Conservation (phyloP, 2,797 vertebrate genomes). For the Sebastes minor region DNA sequence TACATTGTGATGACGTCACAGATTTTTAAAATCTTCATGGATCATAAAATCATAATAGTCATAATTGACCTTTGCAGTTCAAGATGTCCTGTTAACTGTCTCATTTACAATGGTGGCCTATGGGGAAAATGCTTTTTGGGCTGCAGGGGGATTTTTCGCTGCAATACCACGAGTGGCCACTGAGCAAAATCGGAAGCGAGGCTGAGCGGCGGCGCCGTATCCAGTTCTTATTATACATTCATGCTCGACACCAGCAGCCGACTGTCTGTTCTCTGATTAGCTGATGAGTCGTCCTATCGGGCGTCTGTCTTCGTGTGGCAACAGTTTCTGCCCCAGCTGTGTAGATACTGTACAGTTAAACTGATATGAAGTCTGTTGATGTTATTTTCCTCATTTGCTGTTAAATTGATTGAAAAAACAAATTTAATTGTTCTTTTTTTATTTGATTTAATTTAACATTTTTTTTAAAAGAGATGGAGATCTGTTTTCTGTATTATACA, state of each 20-base stretch:
- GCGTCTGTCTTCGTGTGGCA: conserved; percentile 7
- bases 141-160: neutral
- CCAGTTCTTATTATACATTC: neutral
- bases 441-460: conserved; percentile 84
- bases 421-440: conserved; percentile 48
- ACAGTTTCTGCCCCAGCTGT: conserved; percentile 32
- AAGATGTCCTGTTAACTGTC: neutral
- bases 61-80: neutral
- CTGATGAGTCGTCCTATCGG: conserved; percentile 10
- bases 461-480: conserved; percentile 80
- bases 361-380: conserved; percentile 56
- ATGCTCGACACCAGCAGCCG: neutral
- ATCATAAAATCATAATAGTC: neutral
- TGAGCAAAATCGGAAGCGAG: neutral
- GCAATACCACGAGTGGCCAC: neutral
- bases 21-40: neutral
- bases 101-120: neutral
- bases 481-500: conserved; percentile 78
- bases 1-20: too few species aligned
- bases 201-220: neutral
- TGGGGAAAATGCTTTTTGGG: too few species aligned
- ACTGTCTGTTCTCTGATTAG: conserved; percentile 36
- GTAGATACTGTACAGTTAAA: conserved; percentile 83
- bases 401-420: conserved; percentile 39
- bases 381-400: conserved; percentile 51